These are phyloP conservation scores for Protobothrops mucrosquamatus DNA, from an alignment of 2,113 vertebrate species.

Conservation along the genomic window DNA sequence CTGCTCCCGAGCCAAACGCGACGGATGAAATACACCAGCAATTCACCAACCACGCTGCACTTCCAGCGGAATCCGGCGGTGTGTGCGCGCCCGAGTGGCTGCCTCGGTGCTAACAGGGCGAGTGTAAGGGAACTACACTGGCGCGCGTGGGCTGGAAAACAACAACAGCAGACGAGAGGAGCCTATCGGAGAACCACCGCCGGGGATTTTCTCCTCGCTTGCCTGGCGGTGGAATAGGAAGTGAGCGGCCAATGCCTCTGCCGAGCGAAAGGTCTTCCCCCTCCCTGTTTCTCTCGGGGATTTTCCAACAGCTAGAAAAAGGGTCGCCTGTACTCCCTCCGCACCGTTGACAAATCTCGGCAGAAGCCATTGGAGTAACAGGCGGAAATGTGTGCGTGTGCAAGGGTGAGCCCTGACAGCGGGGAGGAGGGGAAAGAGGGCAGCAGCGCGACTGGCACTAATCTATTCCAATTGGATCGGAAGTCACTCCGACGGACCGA, in stretches of 20 bases:
- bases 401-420: too few relatives aligned
- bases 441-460: background rate
- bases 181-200: background rate
- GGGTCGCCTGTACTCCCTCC: background rate
- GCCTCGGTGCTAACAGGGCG: slow-evolving; percentile 16
- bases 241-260: background rate
- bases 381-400: background rate
- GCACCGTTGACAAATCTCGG: background rate
- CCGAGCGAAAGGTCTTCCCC: background rate
- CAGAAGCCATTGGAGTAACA: background rate
- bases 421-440: background rate
- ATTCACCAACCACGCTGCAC: slow-evolving; percentile 49
- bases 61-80: slow-evolving; percentile 44
- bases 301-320: background rate
- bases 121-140: slow-evolving; percentile 28
- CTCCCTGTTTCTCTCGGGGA: background rate
- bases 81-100: slow-evolving; percentile 47
- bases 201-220: background rate
- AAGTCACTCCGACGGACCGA: background rate
- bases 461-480: background rate
- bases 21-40: slow-evolving; percentile 49
- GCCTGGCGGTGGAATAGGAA: background rate
- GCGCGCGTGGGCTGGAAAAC: slow-evolving; percentile 5
- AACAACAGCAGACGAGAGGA: slow-evolving; percentile 6
- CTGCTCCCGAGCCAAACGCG: slow-evolving; percentile 71